These are phyloP conservation scores for Isurus oxyrinchus DNA, from an alignment of 2,113 vertebrate genomes.

Conservation along the genomic window DNA sequence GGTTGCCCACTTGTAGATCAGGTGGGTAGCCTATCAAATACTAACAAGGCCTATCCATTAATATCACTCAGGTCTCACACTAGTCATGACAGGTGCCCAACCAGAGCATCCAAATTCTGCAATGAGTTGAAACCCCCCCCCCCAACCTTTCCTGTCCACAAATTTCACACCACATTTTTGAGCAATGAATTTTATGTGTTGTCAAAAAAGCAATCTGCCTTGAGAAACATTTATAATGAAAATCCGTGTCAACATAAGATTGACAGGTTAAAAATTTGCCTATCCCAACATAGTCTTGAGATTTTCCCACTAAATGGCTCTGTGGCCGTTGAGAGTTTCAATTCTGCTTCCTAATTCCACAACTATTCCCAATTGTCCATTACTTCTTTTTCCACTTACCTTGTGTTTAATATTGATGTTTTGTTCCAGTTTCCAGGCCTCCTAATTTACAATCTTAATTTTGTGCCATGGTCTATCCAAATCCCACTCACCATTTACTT, in stretches of 20 bases:
- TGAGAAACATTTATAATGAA: neutral
- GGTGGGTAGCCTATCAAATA: neutral
- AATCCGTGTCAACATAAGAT: too few species aligned
- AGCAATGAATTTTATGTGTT: too few species aligned
- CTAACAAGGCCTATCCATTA: neutral
- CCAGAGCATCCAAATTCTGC: too few species aligned
- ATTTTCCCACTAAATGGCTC: neutral
- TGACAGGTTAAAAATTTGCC: neutral
- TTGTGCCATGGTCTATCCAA: neutral
- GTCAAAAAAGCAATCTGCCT: neutral
- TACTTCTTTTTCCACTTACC: neutral
- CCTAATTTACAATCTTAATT: neutral
- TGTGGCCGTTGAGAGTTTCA: neutral
- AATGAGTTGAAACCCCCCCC: neutral
- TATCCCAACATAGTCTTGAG: neutral
- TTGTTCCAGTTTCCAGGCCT: neutral
- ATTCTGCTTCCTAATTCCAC: neutral
- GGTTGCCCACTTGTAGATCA: neutral
- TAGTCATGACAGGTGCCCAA: neutral
- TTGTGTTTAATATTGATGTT: neutral
- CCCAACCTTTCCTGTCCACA: neutral
- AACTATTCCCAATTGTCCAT: neutral
- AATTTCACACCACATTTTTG: neutral
- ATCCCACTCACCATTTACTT: neutral
- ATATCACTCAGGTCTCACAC: neutral